Percentiles rank a stretch among this genome's conserved stretches.
These are phyloP conservation scores for Neoscelio sp. DNA, from an alignment of 2,888 invertebrate genomes.

Conservation along the genomic window DNA sequence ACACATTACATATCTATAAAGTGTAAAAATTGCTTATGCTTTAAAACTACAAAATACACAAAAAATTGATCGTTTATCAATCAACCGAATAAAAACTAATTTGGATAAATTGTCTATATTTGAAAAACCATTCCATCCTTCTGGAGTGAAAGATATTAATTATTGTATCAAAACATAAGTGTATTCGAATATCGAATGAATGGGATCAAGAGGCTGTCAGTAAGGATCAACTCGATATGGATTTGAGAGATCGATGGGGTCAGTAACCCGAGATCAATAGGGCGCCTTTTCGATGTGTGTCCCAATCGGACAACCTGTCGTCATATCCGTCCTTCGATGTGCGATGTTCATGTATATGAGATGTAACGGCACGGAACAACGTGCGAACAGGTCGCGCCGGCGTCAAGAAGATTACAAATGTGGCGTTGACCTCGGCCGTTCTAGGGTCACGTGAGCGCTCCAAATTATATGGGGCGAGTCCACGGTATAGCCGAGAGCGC, in stretches of 20 bases:
- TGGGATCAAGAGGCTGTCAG: background rate
- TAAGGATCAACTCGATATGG: conserved; percentile 22
- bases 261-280: conserved; percentile 61
- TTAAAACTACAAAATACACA: no score
- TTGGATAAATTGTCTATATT: no score
- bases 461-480: conserved; percentile 82
- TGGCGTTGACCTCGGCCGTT: conserved; percentile 80
- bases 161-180: no score
- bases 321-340: conserved; percentile 69
- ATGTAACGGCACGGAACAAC: conserved; percentile 77
- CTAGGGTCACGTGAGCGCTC: conserved; percentile 81
- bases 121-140: no score
- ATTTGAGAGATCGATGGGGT: conserved; percentile 29
- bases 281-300: conserved; percentile 45
- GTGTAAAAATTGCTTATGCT: no score
- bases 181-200: no score
- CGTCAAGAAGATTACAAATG: conserved; percentile 80
- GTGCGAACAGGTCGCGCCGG: conserved; percentile 81
- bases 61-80: no score
- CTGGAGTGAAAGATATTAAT: no score
- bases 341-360: conserved; percentile 67
- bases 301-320: conserved; percentile 67
- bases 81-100: no score
- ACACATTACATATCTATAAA: no score
- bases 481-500: conserved; percentile 74